A percentile compares a stretch with the other conserved stretches of the same genome.
phyloP scores from a whole-genome alignment of 2,797 vertebrate genomes.

The Xenopus petersii region DNA sequence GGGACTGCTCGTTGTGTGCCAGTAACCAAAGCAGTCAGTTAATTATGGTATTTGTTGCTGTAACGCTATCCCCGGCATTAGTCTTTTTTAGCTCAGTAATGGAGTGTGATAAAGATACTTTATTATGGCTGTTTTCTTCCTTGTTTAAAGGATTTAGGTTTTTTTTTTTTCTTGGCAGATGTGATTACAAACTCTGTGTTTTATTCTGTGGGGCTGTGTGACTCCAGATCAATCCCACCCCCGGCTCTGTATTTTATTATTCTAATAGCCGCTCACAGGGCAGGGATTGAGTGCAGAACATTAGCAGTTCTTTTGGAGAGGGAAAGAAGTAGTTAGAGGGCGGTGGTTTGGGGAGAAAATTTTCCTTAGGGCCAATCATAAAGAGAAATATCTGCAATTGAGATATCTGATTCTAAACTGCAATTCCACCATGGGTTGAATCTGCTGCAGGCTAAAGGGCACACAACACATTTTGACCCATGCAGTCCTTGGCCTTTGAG shows the following conservation, averaged over 20 bases:
- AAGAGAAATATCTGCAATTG: too few relatives aligned
- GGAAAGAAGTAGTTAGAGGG: too few relatives aligned
- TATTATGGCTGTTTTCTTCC: conserved; percentile 48
- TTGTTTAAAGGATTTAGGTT: conserved; percentile 35
- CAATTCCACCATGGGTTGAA: too few relatives aligned
- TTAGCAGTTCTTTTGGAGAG: background rate
- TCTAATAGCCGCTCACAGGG: conserved; percentile 11
- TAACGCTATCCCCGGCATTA: conserved; percentile 43
- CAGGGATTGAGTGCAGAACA: conserved; percentile 4
- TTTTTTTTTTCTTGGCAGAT: conserved; percentile 22
- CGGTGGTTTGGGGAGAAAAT: too few relatives aligned
- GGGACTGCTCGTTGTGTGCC: conserved; percentile 20
- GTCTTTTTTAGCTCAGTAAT: conserved; percentile 46
- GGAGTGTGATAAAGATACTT: conserved; percentile 48
- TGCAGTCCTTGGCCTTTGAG: too few relatives aligned
- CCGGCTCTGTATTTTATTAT: conserved; percentile 1
- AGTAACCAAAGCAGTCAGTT: conserved; percentile 38
- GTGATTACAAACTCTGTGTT: conserved; percentile 4
- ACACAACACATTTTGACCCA: too few relatives aligned
- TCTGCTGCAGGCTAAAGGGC: too few relatives aligned
- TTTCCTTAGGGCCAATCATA: too few relatives aligned
- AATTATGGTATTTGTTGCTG: conserved; percentile 46
- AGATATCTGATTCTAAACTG: too few relatives aligned
- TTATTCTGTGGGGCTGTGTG: conserved; percentile 14
- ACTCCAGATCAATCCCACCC: background rate